These are phyloP conservation scores for Morpho helenor DNA, from an alignment of 2,888 invertebrate genomes.

Conservation along the genomic window DNA sequence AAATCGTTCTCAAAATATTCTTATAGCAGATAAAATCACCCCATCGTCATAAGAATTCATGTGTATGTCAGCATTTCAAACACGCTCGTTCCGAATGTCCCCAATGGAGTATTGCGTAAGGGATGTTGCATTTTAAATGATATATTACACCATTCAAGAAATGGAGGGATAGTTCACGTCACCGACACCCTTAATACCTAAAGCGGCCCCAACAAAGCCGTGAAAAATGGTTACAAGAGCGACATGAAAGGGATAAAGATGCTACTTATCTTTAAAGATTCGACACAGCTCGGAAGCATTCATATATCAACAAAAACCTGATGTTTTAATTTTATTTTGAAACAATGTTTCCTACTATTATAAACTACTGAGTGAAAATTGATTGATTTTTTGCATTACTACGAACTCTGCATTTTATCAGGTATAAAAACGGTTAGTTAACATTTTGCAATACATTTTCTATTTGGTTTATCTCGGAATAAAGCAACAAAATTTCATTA, in stretches of 20 bases:
- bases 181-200: constrained; percentile 56
- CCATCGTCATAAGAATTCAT: constrained; percentile 3
- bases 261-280: constrained; percentile 64
- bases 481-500: too few species aligned
- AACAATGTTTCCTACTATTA: too few species aligned
- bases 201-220: constrained; percentile 63
- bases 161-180: constrained; percentile 46
- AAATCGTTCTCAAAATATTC: not conserved
- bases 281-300: constrained; percentile 38
- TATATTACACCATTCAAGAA: constrained; percentile 19
- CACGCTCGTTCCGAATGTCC: constrained; percentile 17
- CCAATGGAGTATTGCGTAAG: constrained; percentile 13
- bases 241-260: constrained; percentile 68
- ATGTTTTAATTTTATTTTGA: too few species aligned
- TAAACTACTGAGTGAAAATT: too few species aligned
- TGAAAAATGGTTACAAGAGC: constrained; percentile 70
- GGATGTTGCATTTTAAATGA: constrained; percentile 19
- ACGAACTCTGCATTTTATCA: too few species aligned
- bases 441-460: too few species aligned
- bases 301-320: not conserved
- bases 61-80: constrained; percentile 10
- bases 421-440: too few species aligned
- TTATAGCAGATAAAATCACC: constrained; percentile 1
- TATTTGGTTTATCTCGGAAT: too few species aligned
- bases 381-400: too few species aligned